Conservation (phyloP, 2,113 vertebrate species). For the Parotia lawesii region DNA sequence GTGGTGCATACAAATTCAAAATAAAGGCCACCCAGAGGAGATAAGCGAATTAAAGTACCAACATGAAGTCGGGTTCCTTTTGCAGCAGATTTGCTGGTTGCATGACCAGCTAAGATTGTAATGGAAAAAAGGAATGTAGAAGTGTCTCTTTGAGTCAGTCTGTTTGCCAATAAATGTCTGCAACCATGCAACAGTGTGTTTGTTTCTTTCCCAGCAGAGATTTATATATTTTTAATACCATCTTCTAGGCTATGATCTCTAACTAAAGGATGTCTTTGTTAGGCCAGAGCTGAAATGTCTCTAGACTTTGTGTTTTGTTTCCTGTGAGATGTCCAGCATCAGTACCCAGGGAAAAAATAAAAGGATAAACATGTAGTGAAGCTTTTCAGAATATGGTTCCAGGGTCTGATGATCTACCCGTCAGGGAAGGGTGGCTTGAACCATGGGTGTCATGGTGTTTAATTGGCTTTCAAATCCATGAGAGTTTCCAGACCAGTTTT, state of each 20-base stretch:
- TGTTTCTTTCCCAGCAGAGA: not conserved
- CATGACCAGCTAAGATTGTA: not conserved
- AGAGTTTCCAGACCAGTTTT: not conserved
- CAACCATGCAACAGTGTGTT: not conserved
- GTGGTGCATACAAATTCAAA: not conserved
- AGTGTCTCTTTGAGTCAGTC: not conserved
- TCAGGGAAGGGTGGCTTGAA: not conserved
- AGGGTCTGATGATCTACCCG: accelerated
- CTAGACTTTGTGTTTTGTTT: not conserved
- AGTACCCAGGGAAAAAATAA: not conserved
- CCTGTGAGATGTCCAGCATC: not conserved
- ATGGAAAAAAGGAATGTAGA: not conserved
- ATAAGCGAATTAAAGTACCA: not conserved
- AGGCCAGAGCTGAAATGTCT: not conserved
- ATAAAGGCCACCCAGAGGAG: not conserved
- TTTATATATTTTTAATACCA: not conserved
- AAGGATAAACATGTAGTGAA: not conserved
- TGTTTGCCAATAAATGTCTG: not conserved
- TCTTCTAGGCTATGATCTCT: not conserved
- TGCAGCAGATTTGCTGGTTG: not conserved
- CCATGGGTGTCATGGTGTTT: not conserved
- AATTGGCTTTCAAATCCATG: not conserved
- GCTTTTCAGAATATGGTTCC: not conserved
- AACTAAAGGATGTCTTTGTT: not conserved
- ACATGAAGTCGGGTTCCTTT: not conserved